Evolutionary conservation across 2,888 invertebrate genomes (phyloP).

Genomic region (Parasteatoda lunata): DNA sequence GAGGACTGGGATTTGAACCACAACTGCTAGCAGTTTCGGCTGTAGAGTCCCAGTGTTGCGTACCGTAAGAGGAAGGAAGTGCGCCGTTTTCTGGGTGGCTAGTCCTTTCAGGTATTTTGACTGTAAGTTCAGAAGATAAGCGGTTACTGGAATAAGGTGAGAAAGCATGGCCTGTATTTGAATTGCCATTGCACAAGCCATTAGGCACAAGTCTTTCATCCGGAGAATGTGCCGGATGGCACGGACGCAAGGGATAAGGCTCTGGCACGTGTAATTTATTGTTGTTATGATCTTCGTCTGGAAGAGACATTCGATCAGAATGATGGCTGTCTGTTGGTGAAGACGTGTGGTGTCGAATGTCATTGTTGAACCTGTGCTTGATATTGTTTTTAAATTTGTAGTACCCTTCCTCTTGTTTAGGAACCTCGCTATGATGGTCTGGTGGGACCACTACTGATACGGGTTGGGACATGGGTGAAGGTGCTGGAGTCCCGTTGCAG

Average conservation of each 20-base stretch:
- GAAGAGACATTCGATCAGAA: conserved; percentile 43
- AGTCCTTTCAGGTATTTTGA: conserved; percentile 59
- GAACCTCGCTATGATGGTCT: not conserved
- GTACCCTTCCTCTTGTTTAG: conserved; percentile 68
- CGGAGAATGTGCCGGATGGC: not conserved
- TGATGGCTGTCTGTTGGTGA: conserved; percentile 53
- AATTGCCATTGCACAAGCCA: conserved; percentile 16
- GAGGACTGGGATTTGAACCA: conserved; percentile 67
- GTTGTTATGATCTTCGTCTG: conserved; percentile 56
- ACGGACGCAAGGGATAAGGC: conserved; percentile 13
- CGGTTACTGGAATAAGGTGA: conserved; percentile 39
- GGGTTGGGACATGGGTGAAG: conserved; percentile 13
- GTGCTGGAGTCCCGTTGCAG: not conserved
- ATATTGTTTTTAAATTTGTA: conserved; percentile 97
- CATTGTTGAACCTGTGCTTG: conserved; percentile 85
- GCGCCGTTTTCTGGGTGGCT: not conserved
- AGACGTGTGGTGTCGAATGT: conserved; percentile 70
- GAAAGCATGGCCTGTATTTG: conserved; percentile 38
- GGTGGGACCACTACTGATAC: conserved; percentile 9
- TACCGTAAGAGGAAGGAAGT: conserved; percentile 5
- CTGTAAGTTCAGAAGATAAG: conserved; percentile 38
- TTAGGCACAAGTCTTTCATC: conserved; percentile 15
- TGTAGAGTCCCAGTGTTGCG: conserved; percentile 48
- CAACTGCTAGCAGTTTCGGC: conserved; percentile 64
- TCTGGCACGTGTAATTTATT: conserved; percentile 30